Conservation (phyloP, 2,888 invertebrate species). For the Lampropteryx suffumata region DNA sequence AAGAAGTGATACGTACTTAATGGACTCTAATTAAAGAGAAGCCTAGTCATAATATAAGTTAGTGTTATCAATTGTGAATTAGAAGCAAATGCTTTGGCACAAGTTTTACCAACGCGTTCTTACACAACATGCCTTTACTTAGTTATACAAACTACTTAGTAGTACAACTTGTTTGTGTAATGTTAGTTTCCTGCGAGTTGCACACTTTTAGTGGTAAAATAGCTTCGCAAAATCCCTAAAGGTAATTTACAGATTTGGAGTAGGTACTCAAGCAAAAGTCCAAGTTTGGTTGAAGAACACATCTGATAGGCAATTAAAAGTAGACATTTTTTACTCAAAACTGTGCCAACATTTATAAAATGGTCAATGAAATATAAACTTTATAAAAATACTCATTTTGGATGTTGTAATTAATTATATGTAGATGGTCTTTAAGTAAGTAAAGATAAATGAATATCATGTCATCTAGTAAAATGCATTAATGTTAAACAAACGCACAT, state of each 20-base stretch:
- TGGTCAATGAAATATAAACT: not conserved
- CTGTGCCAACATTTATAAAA: slow-evolving; percentile 23
- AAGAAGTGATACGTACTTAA: slow-evolving; percentile 22
- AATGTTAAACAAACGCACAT: slow-evolving; percentile 15
- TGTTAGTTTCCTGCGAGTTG: too few relatives aligned
- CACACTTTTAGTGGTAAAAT: too few relatives aligned
- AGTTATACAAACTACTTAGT: not conserved
- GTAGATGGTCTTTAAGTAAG: not conserved
- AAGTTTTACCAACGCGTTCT: not conserved
- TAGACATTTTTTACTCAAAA: slow-evolving; percentile 20
- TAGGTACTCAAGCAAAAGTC: not conserved
- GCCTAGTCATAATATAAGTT: slow-evolving; percentile 34
- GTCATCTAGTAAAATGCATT: slow-evolving; percentile 1
- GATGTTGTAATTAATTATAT: slow-evolving; percentile 7
- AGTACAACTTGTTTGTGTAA: too few relatives aligned
- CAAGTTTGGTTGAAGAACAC: not conserved
- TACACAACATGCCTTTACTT: not conserved
- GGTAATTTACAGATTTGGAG: too few relatives aligned
- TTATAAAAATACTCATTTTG: slow-evolving; percentile 11
- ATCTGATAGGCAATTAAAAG: slow-evolving; percentile 16
- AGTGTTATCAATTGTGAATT: slow-evolving; percentile 16
- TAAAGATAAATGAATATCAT: not conserved
- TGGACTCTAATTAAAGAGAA: slow-evolving; percentile 33
- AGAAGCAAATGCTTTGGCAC: slow-evolving; percentile 25
- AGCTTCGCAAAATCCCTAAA: too few relatives aligned